Evolutionary conservation across 2,797 vertebrate species (phyloP).

Genomic region (Odontamblyopus rebecca): DNA sequence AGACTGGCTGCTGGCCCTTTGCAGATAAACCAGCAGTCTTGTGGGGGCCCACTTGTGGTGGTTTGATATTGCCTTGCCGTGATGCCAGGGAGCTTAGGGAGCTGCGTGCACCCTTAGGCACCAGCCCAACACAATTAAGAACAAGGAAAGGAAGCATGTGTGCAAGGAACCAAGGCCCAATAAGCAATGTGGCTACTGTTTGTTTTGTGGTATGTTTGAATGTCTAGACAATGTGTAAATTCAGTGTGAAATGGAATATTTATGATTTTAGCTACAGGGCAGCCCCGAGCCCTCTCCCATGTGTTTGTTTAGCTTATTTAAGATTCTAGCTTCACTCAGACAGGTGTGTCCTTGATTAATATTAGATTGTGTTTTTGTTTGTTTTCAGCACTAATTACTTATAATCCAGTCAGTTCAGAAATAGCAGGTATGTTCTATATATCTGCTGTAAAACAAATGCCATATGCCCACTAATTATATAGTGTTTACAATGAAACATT

Average conservation of each 20-base stretch:
- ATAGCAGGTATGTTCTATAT: neutral
- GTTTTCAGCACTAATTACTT: neutral
- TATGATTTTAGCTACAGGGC: conserved; percentile 17
- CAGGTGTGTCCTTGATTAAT: conserved; percentile 16
- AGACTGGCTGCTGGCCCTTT: conserved; percentile 77
- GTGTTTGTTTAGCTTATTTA: conserved; percentile 7
- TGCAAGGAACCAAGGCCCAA: conserved; percentile 38
- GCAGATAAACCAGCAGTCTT: conserved; percentile 75
- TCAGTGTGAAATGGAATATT: conserved; percentile 52
- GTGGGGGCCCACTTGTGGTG: conserved; percentile 62
- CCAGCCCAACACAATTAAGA: conserved; percentile 74
- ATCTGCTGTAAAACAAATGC: neutral
- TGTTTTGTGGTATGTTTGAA: conserved; percentile 47
- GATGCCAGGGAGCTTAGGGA: conserved; percentile 66
- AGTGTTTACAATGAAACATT: neutral
- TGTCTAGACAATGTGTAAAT: conserved; percentile 53
- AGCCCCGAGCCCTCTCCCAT: conserved; percentile 17
- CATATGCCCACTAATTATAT: neutral
- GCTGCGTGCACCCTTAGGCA: conserved; percentile 59
- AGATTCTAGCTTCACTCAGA: conserved; percentile 2
- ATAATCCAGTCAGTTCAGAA: neutral
- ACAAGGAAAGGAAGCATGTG: conserved; percentile 62
- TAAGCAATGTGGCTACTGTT: conserved; percentile 48
- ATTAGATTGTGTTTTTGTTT: neutral
- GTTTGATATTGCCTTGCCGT: conserved; percentile 65